A percentile compares a stretch with the other conserved stretches of the same genome.
Evolutionary conservation across 2,113 vertebrate species (phyloP).

Genomic region (Petrocephalus microphthalmus): DNA sequence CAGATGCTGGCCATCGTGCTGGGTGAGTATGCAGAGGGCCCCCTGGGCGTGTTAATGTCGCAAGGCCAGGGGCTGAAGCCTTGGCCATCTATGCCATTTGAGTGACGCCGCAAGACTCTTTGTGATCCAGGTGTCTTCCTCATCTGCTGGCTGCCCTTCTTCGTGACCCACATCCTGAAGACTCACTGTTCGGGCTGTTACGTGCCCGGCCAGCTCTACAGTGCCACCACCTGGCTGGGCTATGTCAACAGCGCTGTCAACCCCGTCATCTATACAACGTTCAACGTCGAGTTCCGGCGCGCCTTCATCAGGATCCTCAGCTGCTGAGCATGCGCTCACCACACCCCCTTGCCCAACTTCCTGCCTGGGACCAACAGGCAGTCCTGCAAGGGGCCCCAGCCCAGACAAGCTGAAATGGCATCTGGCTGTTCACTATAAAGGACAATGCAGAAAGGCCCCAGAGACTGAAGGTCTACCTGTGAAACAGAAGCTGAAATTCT

Average conservation of each 20-base stretch:
- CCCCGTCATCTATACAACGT: slow-evolving; percentile 69
- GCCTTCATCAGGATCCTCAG: slow-evolving; percentile 67
- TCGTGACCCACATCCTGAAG: slow-evolving; percentile 63
- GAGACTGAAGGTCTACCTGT: neutral
- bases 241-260: slow-evolving; percentile 33
- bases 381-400: too few relatives aligned
- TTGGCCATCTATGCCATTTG: neutral
- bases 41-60: neutral
- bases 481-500: neutral
- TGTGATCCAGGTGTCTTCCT: slow-evolving; percentile 59
- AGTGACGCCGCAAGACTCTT: neutral
- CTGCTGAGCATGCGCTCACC: slow-evolving; percentile 48
- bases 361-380: neutral
- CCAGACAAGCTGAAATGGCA: neutral
- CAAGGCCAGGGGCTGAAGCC: neutral
- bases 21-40: slow-evolving; percentile 61
- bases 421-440: neutral
- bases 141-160: slow-evolving; percentile 47
- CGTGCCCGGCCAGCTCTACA: slow-evolving; percentile 61
- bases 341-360: neutral
- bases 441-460: neutral
- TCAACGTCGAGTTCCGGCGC: slow-evolving; percentile 67
- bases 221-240: slow-evolving; percentile 35
- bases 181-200: slow-evolving; percentile 64
- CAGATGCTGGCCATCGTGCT: slow-evolving; percentile 91